Evolutionary conservation across 2,113 vertebrate genomes (phyloP).

Genomic region (human): DNA sequence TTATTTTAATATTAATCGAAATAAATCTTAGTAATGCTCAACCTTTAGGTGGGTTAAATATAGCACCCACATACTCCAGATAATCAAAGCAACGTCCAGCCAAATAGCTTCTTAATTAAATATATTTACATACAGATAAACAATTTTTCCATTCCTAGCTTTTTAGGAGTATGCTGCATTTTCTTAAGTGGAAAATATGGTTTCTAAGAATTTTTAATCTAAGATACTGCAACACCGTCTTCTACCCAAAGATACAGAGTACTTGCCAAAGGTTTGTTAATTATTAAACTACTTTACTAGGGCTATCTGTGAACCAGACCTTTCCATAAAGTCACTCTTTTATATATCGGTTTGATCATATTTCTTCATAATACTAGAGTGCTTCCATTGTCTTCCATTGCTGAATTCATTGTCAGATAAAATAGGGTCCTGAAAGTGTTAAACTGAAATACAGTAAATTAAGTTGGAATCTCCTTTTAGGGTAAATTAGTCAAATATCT

Average conservation of each 20-base stretch:
- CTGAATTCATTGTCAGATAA: not conserved
- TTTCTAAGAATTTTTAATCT: slow-evolving; percentile 42
- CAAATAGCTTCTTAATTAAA: slow-evolving; percentile 24
- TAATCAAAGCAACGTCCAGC: slow-evolving; percentile 4
- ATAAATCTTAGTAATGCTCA: slow-evolving; percentile 9
- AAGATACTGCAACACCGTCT: slow-evolving; percentile 11
- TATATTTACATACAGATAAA: slow-evolving; percentile 24
- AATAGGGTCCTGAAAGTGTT: not conserved
- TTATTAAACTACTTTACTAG: slow-evolving; percentile 16
- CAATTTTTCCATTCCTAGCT: not conserved
- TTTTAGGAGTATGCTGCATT: slow-evolving; percentile 39
- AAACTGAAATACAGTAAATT: not conserved
- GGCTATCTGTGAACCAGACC: not conserved
- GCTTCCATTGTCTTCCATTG: not conserved
- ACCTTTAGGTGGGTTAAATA: not conserved
- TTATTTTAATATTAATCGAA: slow-evolving; percentile 30
- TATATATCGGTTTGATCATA: not conserved
- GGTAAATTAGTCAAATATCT: slow-evolving; percentile 10
- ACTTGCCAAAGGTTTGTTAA: slow-evolving; percentile 40
- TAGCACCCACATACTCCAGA: not conserved
- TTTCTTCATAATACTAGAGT: slow-evolving; percentile 4
- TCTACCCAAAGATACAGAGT: not conserved
- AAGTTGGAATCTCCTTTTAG: not conserved
- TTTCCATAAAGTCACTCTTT: not conserved
- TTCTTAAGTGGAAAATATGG: slow-evolving; percentile 43